phyloP scores from a whole-genome alignment of 92 coral and sea anemone species.

The Diadumene lineata region DNA sequence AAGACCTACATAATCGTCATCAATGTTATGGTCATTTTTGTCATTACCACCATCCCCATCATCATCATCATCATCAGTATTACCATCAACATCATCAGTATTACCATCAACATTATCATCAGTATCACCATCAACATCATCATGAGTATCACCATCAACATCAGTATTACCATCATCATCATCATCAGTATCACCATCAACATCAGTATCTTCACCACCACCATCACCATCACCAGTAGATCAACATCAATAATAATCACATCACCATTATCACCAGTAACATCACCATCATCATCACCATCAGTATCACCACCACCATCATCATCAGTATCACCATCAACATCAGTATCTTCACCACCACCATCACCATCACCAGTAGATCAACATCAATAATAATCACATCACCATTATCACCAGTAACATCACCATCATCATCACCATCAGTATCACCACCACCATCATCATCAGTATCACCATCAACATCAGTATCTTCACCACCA shows the following conservation, averaged over 20 bases:
- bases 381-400: background rate
- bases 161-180: background rate
- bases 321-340: background rate
- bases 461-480: background rate
- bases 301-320: background rate
- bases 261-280: background rate
- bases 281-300: background rate
- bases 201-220: background rate
- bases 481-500: background rate
- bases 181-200: background rate
- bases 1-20: background rate
- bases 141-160: background rate
- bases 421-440: background rate
- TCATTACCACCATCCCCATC: background rate
- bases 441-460: background rate
- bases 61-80: background rate
- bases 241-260: background rate
- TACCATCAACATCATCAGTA: background rate
- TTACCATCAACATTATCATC: background rate
- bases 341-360: background rate
- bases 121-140: background rate
- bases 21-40: background rate
- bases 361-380: background rate
- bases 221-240: background rate
- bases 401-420: background rate